phyloP scores from a whole-genome alignment of 2,113 vertebrate species.

The Beaufortia kweichowensis region DNA sequence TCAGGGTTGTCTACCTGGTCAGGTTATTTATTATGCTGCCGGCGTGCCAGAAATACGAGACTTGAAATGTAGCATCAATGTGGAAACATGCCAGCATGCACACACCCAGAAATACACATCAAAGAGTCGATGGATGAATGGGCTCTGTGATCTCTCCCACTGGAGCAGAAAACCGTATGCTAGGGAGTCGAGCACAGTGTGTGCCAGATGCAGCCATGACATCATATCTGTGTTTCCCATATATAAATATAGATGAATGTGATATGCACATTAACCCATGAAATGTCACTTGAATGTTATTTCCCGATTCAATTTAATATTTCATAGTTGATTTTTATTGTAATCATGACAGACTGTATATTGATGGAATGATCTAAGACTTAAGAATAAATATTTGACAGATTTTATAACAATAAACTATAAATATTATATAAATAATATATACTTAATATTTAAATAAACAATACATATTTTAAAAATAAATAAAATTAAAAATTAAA shows the following conservation, averaged over 20 bases:
- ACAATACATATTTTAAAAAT: too few relatives aligned
- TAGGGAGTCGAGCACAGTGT: background rate
- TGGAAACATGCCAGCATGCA: background rate
- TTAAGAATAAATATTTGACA: too few relatives aligned
- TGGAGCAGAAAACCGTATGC: background rate
- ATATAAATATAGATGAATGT: conserved; percentile 64
- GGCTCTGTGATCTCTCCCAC: background rate
- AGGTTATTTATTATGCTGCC: background rate
- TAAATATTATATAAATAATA: too few relatives aligned
- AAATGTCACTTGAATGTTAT: too few relatives aligned
- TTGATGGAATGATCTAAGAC: too few relatives aligned
- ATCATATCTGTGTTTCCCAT: conserved; percentile 40
- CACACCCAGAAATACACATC: conserved; percentile 33
- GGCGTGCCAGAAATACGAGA: background rate
- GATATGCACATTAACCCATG: conserved; percentile 67
- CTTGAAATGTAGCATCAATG: conserved; percentile 54
- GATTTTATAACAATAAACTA: too few relatives aligned
- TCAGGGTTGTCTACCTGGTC: background rate
- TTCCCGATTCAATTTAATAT: too few relatives aligned
- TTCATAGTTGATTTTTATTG: too few relatives aligned
- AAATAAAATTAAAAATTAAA: too few relatives aligned
- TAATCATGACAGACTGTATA: too few relatives aligned
- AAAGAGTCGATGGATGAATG: background rate
- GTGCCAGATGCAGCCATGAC: conserved; percentile 1
- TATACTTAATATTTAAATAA: too few relatives aligned